Base-by-base conservation (phyloP, 2,888 invertebrate species). In the Glaucopsyche alexis region DNA sequence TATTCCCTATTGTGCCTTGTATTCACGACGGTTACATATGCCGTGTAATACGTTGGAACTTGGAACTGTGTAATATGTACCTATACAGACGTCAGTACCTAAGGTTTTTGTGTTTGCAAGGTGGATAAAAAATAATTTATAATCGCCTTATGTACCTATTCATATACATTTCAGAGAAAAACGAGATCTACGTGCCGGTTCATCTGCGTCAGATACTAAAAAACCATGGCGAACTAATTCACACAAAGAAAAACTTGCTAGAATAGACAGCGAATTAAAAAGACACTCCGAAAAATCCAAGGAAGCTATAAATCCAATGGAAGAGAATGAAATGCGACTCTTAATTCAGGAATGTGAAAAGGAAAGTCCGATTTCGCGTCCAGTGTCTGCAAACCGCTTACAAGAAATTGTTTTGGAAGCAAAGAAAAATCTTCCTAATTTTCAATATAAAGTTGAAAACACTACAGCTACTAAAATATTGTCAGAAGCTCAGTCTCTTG, bases 211-310 rank as follows among this genome's bases (percentile, higher is more conserved):
- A 5, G 91, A 92, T 75, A 85, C 87, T 0, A 90, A 89, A 73
- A 81, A 88, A 55, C 90, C 90, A 0, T 91, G 92, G 92, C 85
- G 91, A 7, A 91, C 87, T 4, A 81, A 92, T 75, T 84, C 90
- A 0, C 85, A 79, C 73, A 89, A 85, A 77, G 92, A 92, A 75
- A 89, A 84, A 74, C 81, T 92, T 2, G 76, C 88, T 4, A 87
- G 90, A 9, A 87, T 92, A 40, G 87, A 92, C 47, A 83, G 80
- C 69, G 88, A 91, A 73, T 77, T 92, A 1, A 89, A 87, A 77
- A 81, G 85, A n/a, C 90, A 91, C 72, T 75, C 81, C 3, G 90
- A 90, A 69, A 85, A 82, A 50, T 83, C 83, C 1, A 78, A 80
- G 0, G 81, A 85, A 45, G 74, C 81, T 52, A 85, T 90, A 16